These are phyloP conservation scores for Castor canadensis DNA, from an alignment of 2,113 vertebrate genomes.

Conservation along the genomic window DNA sequence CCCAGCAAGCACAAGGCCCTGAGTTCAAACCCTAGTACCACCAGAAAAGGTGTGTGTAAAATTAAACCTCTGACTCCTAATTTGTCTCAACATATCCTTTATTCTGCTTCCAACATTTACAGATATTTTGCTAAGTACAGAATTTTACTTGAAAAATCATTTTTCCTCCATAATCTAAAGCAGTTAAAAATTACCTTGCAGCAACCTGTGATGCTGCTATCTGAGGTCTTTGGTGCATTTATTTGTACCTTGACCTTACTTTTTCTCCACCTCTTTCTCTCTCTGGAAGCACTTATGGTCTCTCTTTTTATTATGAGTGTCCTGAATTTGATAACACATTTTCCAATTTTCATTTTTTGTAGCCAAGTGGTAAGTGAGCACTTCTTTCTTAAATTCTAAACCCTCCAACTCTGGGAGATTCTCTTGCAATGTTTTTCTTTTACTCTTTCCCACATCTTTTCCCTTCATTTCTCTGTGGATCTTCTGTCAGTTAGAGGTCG, in stretches of 20 bases:
- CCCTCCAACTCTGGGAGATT: not conserved
- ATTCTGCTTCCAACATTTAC: not conserved
- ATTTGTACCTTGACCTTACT: not conserved
- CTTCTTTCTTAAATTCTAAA: not conserved
- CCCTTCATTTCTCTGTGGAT: not conserved
- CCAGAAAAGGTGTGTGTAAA: no score
- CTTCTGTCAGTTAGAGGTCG: not conserved
- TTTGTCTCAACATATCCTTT: constrained; percentile 27
- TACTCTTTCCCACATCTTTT: not conserved
- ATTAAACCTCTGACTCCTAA: not conserved
- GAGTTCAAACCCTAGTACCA: no score
- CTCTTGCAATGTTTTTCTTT: not conserved
- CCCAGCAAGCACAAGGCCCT: no score
- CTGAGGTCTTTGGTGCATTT: not conserved
- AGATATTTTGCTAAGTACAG: not conserved
- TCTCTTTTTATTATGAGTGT: not conserved
- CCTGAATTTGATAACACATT: not conserved
- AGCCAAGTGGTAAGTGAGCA: not conserved
- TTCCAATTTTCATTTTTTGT: not conserved
- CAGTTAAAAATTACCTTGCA: not conserved
- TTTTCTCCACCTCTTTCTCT: not conserved
- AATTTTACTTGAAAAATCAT: constrained; percentile 9
- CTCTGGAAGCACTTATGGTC: not conserved
- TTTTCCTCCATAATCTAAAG: not conserved
- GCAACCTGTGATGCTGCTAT: not conserved